Evolutionary conservation across 2,888 invertebrate species (phyloP).

Genomic region (Polymixis flavicincta): DNA sequence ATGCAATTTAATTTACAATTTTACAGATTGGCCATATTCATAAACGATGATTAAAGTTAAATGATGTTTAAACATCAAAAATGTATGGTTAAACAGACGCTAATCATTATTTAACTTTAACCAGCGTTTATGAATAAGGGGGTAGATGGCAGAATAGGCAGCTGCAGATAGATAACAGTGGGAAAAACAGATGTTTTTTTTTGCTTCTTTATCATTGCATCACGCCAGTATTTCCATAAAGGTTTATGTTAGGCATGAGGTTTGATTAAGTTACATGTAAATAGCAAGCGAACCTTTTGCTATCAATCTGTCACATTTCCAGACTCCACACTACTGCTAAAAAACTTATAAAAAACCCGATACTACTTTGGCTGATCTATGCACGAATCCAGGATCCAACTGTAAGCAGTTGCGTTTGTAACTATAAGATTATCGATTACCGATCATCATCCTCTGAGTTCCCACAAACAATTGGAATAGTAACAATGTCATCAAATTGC

Average conservation of each 20-base stretch:
- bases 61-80: no score
- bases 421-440: no score
- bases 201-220: background rate
- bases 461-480: conserved; percentile 12
- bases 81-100: no score
- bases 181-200: background rate
- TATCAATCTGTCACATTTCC: background rate
- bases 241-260: no score
- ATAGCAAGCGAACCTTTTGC: background rate
- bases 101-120: no score
- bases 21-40: no score
- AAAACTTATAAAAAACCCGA: background rate
- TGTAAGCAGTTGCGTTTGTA: no score
- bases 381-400: background rate
- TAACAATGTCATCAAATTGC: conserved; percentile 17
- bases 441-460: background rate
- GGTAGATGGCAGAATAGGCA: background rate
- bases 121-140: no score
- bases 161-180: background rate
- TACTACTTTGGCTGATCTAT: no score
- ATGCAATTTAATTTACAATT: conserved; percentile 9
- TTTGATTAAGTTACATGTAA: background rate
- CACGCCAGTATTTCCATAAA: background rate
- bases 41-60: no score
- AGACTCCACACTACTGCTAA: background rate